These are phyloP conservation scores for Hydractinia symbiolongicarpus DNA, from an alignment of 30 jellyfish, hydroid and myxozoan genomes.

Conservation along the genomic window DNA sequence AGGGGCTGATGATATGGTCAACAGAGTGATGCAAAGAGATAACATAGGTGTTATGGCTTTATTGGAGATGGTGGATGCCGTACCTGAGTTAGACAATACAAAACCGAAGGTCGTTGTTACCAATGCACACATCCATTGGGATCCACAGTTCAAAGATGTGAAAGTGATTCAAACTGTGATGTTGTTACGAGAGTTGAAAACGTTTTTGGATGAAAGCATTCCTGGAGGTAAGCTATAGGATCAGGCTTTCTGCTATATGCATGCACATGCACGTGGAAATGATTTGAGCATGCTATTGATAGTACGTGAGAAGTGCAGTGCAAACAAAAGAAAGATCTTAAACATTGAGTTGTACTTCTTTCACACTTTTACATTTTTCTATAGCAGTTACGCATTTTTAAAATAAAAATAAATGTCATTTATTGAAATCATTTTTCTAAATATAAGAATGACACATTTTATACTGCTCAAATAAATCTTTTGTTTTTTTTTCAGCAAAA, in stretches of 20 bases:
- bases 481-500: not conserved
- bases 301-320: too few relatives aligned
- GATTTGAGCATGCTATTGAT: too few relatives aligned
- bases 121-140: constrained; percentile 98
- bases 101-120: constrained; percentile 75
- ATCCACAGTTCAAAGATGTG: constrained; percentile 88
- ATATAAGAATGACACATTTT: not conserved
- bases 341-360: too few relatives aligned
- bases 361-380: too few relatives aligned
- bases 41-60: constrained; percentile 92
- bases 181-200: constrained; percentile 75
- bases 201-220: constrained; percentile 58
- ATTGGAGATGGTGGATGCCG: constrained; percentile 65
- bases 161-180: constrained; percentile 87
- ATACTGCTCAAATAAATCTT: not conserved
- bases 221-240: not conserved
- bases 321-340: too few relatives aligned
- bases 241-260: not conserved
- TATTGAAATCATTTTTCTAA: too few relatives aligned
- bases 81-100: constrained; percentile 20
- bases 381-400: too few relatives aligned
- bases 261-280: not conserved
- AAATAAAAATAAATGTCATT: too few relatives aligned
- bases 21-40: constrained; percentile 90
- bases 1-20: constrained; percentile 91